Evolutionary conservation across 2,888 invertebrate species (phyloP).

Genomic region (Himalopsyche tibetana): DNA sequence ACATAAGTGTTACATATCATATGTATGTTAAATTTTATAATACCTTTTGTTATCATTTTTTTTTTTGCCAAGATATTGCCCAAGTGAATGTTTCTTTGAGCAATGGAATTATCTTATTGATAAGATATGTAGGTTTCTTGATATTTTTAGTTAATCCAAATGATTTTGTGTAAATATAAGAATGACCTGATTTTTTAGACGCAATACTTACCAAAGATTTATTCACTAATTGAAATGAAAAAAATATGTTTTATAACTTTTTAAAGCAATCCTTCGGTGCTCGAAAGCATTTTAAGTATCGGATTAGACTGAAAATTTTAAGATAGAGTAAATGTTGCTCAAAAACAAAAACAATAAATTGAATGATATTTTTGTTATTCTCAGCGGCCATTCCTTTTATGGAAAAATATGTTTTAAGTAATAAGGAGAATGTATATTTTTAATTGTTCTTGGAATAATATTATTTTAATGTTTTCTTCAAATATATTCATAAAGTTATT

Average conservation of each 20-base stretch:
- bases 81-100: too few species aligned
- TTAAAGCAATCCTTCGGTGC: background rate
- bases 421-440: slow-evolving; percentile 29
- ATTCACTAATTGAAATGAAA: background rate
- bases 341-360: background rate
- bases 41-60: too few species aligned
- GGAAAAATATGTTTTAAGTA: background rate
- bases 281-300: background rate
- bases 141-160: too few species aligned
- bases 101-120: too few species aligned
- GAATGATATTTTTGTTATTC: slow-evolving; percentile 1
- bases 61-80: too few species aligned
- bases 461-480: background rate
- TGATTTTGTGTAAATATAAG: too few species aligned
- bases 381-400: slow-evolving; percentile 21
- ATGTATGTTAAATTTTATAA: too few species aligned
- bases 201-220: slow-evolving; percentile 14
- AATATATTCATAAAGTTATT: slow-evolving; percentile 2
- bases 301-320: slow-evolving; percentile 23
- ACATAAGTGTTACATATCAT: too few species aligned
- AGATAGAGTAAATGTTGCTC: background rate
- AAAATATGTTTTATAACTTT: background rate
- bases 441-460: slow-evolving; percentile 5
- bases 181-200: background rate
- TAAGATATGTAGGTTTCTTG: too few species aligned